A percentile compares a stretch with the other conserved stretches of the same genome.
Evolutionary conservation across 2,797 vertebrate species (phyloP).

Genomic region (Poeciliopsis gracilis): DNA sequence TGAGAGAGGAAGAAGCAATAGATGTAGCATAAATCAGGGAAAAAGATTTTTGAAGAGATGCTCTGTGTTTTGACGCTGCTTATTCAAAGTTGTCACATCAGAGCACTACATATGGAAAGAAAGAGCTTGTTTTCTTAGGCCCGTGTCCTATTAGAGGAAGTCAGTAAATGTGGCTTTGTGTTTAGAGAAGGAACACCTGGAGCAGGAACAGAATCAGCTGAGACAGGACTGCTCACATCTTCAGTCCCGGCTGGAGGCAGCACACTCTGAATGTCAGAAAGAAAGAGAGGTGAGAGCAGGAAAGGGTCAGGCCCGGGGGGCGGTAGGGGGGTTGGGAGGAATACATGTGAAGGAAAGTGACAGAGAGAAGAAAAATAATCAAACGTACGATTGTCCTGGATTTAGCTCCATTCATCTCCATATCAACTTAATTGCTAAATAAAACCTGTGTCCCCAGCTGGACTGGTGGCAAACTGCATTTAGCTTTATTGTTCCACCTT

Average conservation of each 20-base stretch:
- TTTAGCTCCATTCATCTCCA: not conserved
- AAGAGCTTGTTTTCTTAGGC: not conserved
- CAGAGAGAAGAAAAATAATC: no score
- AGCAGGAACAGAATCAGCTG: slow-evolving; percentile 82
- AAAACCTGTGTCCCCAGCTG: not conserved
- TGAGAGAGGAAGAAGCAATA: not conserved
- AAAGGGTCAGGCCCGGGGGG: not conserved
- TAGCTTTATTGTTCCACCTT: not conserved
- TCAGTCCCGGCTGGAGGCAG: slow-evolving; percentile 82
- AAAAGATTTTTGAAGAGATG: not conserved
- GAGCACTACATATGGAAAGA: not conserved
- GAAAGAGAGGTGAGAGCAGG: slow-evolving; percentile 86
- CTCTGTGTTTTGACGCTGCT: not conserved
- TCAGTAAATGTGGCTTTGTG: slow-evolving; percentile 10
- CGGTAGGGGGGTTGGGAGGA: no score
- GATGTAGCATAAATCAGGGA: not conserved
- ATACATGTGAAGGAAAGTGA: no score
- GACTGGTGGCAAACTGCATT: not conserved
- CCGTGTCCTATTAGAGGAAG: not conserved
- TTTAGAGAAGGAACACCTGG: slow-evolving; percentile 45
- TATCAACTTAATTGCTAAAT: no score
- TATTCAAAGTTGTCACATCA: no score
- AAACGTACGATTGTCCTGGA: not conserved
- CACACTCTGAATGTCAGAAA: slow-evolving; percentile 84
- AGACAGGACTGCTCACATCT: slow-evolving; percentile 87